Evolutionary conservation across 1,140 invertebrate genomes (phyloP).

Genomic region (Thereuonema tuberculata): DNA sequence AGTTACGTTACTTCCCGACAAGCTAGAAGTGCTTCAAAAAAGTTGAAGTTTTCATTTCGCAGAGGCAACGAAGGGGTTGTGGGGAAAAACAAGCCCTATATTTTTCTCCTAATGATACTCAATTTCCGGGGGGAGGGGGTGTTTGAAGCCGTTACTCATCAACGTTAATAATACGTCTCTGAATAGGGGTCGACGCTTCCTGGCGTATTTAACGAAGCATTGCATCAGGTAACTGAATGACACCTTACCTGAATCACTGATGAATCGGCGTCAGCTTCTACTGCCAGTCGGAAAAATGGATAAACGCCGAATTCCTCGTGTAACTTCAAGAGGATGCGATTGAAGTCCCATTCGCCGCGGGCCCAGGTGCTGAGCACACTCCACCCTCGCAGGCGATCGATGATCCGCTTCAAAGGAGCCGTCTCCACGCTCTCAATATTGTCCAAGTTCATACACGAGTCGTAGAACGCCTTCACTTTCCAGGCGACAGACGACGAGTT

Average conservation of each 20-base stretch:
- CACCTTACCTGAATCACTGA: background rate
- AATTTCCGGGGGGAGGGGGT: no score
- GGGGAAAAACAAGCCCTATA: no score
- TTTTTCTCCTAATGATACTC: no score
- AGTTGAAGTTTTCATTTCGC: no score
- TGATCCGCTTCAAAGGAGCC: background rate
- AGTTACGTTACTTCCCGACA: no score
- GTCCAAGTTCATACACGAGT: constrained; percentile 9
- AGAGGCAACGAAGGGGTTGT: no score
- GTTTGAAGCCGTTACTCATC: no score
- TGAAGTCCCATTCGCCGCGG: background rate
- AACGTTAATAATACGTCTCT: no score
- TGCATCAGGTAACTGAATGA: no score
- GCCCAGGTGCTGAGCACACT: background rate
- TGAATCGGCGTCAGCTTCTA: background rate
- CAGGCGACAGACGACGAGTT: background rate
- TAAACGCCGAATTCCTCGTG: constrained; percentile 6
- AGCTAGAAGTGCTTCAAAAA: no score
- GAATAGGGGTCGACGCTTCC: no score
- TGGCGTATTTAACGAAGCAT: no score
- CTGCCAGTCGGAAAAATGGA: constrained; percentile 3
- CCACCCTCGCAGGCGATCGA: constrained; percentile 6
- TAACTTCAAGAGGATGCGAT: background rate
- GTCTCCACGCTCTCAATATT: background rate
- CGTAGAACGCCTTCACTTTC: constrained; percentile 11